These are phyloP conservation scores for Tragopan temminckii DNA, from an alignment of 2,797 vertebrate species.

Conservation along the genomic window DNA sequence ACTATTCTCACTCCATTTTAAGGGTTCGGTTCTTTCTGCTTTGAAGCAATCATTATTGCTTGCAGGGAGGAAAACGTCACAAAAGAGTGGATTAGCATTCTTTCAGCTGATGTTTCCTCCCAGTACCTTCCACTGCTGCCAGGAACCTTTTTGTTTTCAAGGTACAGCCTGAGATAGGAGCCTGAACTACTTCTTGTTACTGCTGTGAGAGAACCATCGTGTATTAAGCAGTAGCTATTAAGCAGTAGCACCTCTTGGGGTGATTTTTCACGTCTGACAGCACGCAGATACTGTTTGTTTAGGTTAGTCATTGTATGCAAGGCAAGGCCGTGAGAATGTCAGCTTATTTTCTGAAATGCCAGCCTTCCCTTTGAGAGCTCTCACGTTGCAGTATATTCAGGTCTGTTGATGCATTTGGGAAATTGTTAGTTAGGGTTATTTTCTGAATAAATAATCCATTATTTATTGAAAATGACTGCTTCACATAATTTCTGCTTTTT, in stretches of 20 bases:
- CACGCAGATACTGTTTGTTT: background rate
- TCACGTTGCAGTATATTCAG: background rate
- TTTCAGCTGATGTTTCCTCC: conserved; percentile 2
- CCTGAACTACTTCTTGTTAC: background rate
- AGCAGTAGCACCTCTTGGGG: background rate
- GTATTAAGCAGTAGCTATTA: background rate
- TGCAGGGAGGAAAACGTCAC: background rate
- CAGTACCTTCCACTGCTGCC: background rate
- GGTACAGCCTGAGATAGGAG: background rate
- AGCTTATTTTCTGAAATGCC: conserved; percentile 23
- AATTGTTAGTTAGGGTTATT: background rate
- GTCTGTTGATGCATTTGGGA: background rate
- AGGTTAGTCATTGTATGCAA: background rate
- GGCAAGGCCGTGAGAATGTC: background rate
- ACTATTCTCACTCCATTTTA: background rate
- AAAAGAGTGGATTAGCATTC: background rate
- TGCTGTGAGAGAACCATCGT: fast-evolving
- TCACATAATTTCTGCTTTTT: background rate
- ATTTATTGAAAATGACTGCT: background rate
- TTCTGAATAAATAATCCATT: conserved; percentile 6
- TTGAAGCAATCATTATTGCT: background rate
- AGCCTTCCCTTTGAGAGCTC: background rate
- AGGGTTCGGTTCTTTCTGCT: background rate
- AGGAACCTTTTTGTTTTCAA: background rate
- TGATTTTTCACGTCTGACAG: background rate